Evolutionary conservation across 2,888 invertebrate genomes (phyloP).

Genomic region (Ochropleura plecta): DNA sequence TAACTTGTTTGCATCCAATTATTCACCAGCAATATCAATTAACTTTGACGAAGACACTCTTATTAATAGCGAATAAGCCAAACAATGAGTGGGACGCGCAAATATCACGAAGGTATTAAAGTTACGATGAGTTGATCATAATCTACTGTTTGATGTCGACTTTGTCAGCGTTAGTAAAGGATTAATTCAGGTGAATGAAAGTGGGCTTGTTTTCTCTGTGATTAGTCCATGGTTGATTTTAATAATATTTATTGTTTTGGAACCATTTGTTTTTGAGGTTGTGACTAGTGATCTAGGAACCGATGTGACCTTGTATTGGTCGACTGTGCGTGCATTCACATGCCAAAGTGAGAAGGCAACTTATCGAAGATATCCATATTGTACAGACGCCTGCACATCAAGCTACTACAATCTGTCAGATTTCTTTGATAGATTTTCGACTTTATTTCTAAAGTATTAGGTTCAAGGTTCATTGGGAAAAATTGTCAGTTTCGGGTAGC

Average conservation of each 20-base stretch:
- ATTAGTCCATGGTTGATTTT: background rate
- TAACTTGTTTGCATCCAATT: background rate
- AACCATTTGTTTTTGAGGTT: background rate
- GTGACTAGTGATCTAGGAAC: background rate
- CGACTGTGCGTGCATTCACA: background rate
- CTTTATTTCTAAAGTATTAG: too few relatives aligned
- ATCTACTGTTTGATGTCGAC: conserved; percentile 25
- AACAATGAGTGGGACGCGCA: background rate
- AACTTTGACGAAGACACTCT: conserved; percentile 1
- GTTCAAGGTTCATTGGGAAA: too few relatives aligned
- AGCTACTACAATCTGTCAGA: too few relatives aligned
- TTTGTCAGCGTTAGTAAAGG: conserved; percentile 1
- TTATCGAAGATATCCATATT: too few relatives aligned
- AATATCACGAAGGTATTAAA: conserved; percentile 17
- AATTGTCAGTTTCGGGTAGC: too few relatives aligned
- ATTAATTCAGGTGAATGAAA: conserved; percentile 6
- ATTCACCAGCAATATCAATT: conserved; percentile 4
- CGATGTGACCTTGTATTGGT: background rate
- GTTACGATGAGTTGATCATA: conserved; percentile 25
- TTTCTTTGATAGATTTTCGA: too few relatives aligned
- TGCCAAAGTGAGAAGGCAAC: too few relatives aligned
- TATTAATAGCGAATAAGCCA: conserved; percentile 1
- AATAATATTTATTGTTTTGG: background rate
- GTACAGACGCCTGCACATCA: too few relatives aligned
- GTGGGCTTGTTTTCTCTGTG: background rate